phyloP scores from a whole-genome alignment of 2,888 invertebrate species.

The Dioctria rufipes region DNA sequence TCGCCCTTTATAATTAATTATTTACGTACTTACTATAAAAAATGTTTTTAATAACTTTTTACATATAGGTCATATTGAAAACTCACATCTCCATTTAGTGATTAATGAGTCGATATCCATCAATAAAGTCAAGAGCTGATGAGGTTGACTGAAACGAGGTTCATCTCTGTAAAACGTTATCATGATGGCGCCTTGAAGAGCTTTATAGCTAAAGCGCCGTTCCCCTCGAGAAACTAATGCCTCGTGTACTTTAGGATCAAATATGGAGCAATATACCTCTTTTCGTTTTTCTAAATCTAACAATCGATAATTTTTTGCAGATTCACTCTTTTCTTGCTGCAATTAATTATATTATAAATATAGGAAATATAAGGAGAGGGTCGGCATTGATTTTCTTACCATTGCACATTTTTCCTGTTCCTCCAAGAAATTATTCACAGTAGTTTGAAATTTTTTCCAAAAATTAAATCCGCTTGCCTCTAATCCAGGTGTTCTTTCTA shows the following conservation, averaged over 20 bases:
- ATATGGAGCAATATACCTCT: conserved; percentile 91
- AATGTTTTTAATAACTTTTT: no score
- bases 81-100: conserved; percentile 98
- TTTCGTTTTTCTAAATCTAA: conserved; percentile 84
- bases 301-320: conserved; percentile 77
- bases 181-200: conserved; percentile 97
- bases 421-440: conserved; percentile 81
- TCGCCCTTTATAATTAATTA: background rate
- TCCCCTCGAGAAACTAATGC: conserved; percentile 85
- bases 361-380: no score
- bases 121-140: conserved; percentile 92
- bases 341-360: background rate
- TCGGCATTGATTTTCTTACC: conserved; percentile 53
- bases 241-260: conserved; percentile 87
- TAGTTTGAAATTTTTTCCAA: conserved; percentile 90
- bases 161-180: conserved; percentile 97
- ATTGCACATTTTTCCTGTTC: conserved; percentile 78
- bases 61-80: background rate
- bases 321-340: conserved; percentile 77
- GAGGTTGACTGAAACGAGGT: conserved; percentile 97
- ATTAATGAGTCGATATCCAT: conserved; percentile 99
- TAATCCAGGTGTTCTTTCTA: conserved; percentile 94
- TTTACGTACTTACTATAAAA: no score
- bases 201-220: conserved; percentile 85
- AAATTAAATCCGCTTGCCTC: conserved; percentile 90